phyloP scores from a whole-genome alignment of 1,140 invertebrate genomes.

The Penaeus indicus region DNA sequence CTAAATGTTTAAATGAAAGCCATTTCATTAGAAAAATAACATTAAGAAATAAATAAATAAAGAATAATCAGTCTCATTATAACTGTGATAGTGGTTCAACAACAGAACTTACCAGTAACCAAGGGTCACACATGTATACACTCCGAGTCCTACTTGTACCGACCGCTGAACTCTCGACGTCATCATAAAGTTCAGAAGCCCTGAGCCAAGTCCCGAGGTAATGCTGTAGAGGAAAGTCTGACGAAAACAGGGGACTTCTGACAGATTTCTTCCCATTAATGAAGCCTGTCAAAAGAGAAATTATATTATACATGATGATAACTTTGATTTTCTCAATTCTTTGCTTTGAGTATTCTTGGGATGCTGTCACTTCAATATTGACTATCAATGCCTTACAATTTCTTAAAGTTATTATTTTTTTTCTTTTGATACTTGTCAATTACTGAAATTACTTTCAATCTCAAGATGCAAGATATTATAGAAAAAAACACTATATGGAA shows the following conservation, averaged over 20 bases:
- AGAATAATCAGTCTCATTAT: neutral
- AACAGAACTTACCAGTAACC: conserved; percentile 38
- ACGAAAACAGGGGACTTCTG: conserved; percentile 32
- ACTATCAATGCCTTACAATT: too few species aligned
- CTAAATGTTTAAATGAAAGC: too few species aligned
- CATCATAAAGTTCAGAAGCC: conserved; percentile 29
- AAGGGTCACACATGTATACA: conserved; percentile 36
- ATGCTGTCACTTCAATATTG: too few species aligned
- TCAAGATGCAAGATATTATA: too few species aligned
- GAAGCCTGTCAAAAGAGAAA: neutral
- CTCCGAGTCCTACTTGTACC: conserved; percentile 5
- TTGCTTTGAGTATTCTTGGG: too few species aligned
- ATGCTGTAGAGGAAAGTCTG: conserved; percentile 44
- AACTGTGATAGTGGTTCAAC: too few species aligned
- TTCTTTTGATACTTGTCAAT: too few species aligned
- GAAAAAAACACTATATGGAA: too few species aligned
- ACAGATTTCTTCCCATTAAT: conserved; percentile 21
- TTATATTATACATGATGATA: neutral
- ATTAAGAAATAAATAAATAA: neutral
- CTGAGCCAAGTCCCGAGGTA: conserved; percentile 24
- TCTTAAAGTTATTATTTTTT: too few species aligned
- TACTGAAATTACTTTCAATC: too few species aligned
- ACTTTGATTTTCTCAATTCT: too few species aligned
- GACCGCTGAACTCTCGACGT: conserved; percentile 36
- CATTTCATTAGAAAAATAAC: too few species aligned